These are phyloP conservation scores for Ataeniobius toweri DNA, from an alignment of 2,797 vertebrate species.

Conservation along the genomic window DNA sequence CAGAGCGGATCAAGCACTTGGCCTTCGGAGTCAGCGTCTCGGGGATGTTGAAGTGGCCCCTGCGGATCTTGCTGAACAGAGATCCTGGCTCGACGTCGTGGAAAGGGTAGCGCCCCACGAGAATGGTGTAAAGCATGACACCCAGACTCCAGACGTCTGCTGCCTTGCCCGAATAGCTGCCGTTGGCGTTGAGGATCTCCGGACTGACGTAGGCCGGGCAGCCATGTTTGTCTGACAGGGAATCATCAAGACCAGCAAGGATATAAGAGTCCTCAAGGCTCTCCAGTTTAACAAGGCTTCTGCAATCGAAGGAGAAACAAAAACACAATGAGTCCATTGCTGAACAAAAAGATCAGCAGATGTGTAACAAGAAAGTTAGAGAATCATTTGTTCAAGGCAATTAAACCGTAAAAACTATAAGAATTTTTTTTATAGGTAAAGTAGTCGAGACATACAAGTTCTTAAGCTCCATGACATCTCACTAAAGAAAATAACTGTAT, in stretches of 20 bases:
- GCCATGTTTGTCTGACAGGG: slow-evolving; percentile 97
- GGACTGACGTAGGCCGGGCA: slow-evolving; percentile 99
- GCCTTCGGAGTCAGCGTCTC: slow-evolving; percentile 98
- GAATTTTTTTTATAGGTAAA: not conserved
- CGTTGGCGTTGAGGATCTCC: slow-evolving; percentile 96
- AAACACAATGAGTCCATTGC: not conserved
- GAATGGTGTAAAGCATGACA: slow-evolving; percentile 99
- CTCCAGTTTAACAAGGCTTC: slow-evolving; percentile 95
- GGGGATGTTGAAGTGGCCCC: slow-evolving; percentile 98
- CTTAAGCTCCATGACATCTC: slow-evolving; percentile 2
- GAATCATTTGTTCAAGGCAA: not conserved
- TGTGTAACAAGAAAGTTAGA: not conserved
- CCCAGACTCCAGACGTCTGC: slow-evolving; percentile 99
- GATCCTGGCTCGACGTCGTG: slow-evolving; percentile 98
- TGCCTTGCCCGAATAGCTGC: slow-evolving; percentile 99
- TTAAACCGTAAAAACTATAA: not conserved
- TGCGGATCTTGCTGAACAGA: slow-evolving; percentile 97
- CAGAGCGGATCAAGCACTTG: slow-evolving; percentile 98
- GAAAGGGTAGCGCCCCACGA: slow-evolving; percentile 98
- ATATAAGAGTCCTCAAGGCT: slow-evolving; percentile 97
- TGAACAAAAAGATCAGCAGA: not conserved
- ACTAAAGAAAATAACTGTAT: slow-evolving; percentile 16
- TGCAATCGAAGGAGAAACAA: slow-evolving; percentile 53
- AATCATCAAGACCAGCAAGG: slow-evolving; percentile 91
- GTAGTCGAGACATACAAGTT: not conserved